Conservation (phyloP, 2,797 vertebrate genomes). For the Silurus lanzhouensis region DNA sequence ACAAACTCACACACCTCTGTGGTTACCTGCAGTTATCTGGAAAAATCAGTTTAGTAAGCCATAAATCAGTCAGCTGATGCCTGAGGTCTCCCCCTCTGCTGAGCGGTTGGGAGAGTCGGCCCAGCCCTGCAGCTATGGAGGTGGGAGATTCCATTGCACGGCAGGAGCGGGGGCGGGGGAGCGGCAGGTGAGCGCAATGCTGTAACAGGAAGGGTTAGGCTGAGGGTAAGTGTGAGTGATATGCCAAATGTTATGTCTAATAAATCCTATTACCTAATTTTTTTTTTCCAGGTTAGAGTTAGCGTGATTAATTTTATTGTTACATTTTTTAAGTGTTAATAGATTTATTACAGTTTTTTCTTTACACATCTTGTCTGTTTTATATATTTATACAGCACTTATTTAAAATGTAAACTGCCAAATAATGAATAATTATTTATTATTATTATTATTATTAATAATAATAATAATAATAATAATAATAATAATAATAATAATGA, state of each 20-base stretch:
- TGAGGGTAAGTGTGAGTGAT: conserved; percentile 43
- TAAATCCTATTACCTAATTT: not conserved
- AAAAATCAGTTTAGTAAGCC: conserved; percentile 75
- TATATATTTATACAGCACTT: not conserved
- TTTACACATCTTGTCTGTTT: not conserved
- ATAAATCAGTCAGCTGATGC: conserved; percentile 75
- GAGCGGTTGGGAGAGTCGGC: conserved; percentile 64
- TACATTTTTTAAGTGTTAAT: not conserved
- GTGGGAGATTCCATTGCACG: conserved; percentile 70
- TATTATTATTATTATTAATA: not conserved
- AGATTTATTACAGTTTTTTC: not conserved
- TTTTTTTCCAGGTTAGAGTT: not conserved
- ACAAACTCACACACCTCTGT: conserved; percentile 71
- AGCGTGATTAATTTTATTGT: too few relatives aligned
- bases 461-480: not conserved
- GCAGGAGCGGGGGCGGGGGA: conserved; percentile 70
- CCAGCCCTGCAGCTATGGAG: conserved; percentile 75
- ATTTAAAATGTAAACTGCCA: not conserved
- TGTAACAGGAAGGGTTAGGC: conserved; percentile 62
- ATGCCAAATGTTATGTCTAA: not conserved
- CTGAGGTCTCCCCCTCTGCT: conserved; percentile 54
- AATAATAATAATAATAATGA: too few relatives aligned
- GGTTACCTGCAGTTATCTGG: conserved; percentile 68
- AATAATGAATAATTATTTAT: not conserved
- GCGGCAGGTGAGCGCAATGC: conserved; percentile 63